Evolutionary conservation across 2,113 vertebrate genomes (phyloP), one percentile per base, ranked within the genome.

Genomic region (Phrynosoma blainvillii): DNA sequence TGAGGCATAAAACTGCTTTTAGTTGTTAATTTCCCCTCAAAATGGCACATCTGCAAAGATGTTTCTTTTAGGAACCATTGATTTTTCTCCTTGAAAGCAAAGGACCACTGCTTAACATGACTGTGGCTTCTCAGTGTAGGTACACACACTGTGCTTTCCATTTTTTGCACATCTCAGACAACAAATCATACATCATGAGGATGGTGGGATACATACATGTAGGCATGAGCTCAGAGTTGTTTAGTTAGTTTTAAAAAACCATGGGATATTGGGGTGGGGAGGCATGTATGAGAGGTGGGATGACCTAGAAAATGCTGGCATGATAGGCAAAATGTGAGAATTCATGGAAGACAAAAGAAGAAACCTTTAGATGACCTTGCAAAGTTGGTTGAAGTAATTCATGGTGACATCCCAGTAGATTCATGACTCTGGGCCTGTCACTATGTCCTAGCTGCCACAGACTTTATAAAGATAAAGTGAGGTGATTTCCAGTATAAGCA

Each of bases 101-200:
- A 62, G 47, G 66, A 2, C 59, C 68, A 73, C 47, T 56, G 36
- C 25, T 74, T 87, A 40, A 42, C 59, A 78, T n/a, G 59, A 66
- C 36, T 66, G 25, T 66, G 74, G 27, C 9, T n/a, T 66, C 59
- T 40, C 18, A 77, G 36, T n/a, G 27, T 74, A 65, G 36, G 40
- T 52, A 85, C 59, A 77, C 40, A 66, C 40, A 66, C 11, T 66
- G 74, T 12, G 27, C 16, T n/a, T 85, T 85, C 59, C 84, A 65
- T 85, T 77, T 77, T 65, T 85, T 36, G 84, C 40, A 66, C 59
- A 77, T 85, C 18, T 47, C 16, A 77, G 10, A 85, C 12, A 85
- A 77, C 84, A 85, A 65, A 85, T 36, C 59, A 85, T 85, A 76
- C 10, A 85, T 66, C 84, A 85, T 21, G 25, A 25, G 83, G 11